A percentile compares a stretch with the other conserved stretches of the same genome.
Conservation (phyloP, 2,888 invertebrate genomes). For the Sclerodermus sp. region DNA sequence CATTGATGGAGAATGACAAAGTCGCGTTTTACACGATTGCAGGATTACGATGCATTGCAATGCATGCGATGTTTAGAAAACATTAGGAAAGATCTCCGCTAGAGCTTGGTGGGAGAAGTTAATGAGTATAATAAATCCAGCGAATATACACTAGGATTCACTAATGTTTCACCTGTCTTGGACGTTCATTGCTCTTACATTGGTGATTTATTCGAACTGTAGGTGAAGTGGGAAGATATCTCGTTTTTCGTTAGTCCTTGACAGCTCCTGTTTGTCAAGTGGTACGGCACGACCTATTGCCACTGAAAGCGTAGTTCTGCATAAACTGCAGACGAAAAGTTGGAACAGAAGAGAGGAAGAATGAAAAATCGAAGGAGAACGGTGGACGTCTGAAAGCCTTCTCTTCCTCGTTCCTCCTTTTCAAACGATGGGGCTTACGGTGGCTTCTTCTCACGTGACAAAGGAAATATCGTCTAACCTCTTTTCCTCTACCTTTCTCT, state of each 20-base stretch:
- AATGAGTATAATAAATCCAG: no score
- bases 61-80: no score
- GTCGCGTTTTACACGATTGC: no score
- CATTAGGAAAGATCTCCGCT: no score
- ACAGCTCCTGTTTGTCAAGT: slow-evolving; percentile 18
- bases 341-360: slow-evolving; percentile 1
- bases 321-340: slow-evolving; percentile 18
- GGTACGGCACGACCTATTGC: slow-evolving; percentile 1
- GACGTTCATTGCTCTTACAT: slow-evolving; percentile 4
- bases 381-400: slow-evolving; percentile 22
- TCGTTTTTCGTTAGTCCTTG: slow-evolving; percentile 12
- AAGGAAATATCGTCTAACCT: slow-evolving; percentile 17
- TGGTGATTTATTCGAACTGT: slow-evolving; percentile 6
- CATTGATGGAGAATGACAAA: no score
- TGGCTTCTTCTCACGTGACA: slow-evolving; percentile 16
- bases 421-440: slow-evolving; percentile 23
- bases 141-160: no score
- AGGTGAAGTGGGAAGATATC: slow-evolving; percentile 6
- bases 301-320: slow-evolving; percentile 12
- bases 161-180: no score
- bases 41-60: no score
- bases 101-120: no score
- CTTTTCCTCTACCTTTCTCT: neutral
- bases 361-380: slow-evolving; percentile 12
- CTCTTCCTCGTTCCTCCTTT: slow-evolving; percentile 21